Base-by-base conservation (phyloP, 2,113 vertebrate genomes). In the Poecile atricapillus region DNA sequence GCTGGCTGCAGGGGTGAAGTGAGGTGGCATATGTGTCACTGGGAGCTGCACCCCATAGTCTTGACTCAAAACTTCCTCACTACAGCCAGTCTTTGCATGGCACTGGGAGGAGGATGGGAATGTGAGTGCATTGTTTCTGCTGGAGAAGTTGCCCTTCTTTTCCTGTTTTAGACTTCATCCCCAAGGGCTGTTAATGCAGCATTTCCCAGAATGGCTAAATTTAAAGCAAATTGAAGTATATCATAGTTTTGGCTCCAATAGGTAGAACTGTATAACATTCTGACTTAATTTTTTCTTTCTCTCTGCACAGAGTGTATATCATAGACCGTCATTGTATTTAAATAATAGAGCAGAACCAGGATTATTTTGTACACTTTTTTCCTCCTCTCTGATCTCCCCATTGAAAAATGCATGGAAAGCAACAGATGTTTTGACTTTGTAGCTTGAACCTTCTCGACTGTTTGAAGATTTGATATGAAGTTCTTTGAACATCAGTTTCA, bases 361-460 rank as follows among this genome's bases (percentile, higher is more conserved):
- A 94, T 97, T 97, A 97, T 97, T 97, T 97, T 97, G 95, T 97
- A 93, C 95, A 93, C 65, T 96, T 95, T 86, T 84, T 87, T 82
- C 55, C 68, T 91, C 62, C 41, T 96, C 89, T 97, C 97, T 97
- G 95, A 97, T 97, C 95, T 97, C 80, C 63, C 71, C 95, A 90
- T 94, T 97, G 97, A 97, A 97, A 97, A 97, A 97, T 97, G 97
- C 92, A 97, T 96, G 90, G 97, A 94, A 97, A 96, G 97, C 96
- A 97, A 97, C 96, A 97, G 97, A 97, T 97, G 97, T 96, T 97
- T 95, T 33, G 83, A 97, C 97, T 97, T 97, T 97, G 96, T 97
- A 97, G 95, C 96, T 97, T 89, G 85, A 95, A 95, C 96, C 95
- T 96, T 95, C 97, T 97, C 93, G 75, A 94, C 90, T 96, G 89